Percentiles rank a stretch among this genome's conserved stretches.
These are phyloP conservation scores for Electrophaes corylata DNA, from an alignment of 2,888 invertebrate genomes.

Conservation along the genomic window DNA sequence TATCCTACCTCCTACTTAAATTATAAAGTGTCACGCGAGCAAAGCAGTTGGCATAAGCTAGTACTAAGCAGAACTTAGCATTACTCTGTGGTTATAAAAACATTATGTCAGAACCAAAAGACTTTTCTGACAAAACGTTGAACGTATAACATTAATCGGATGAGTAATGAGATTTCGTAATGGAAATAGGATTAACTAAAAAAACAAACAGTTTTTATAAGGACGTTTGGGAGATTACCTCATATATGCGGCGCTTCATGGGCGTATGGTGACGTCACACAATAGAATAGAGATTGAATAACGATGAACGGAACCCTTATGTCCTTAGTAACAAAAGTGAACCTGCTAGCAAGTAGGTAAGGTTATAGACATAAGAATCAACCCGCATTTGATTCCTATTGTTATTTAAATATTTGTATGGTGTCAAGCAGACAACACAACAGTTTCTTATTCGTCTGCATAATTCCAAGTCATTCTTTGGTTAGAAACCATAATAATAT, in stretches of 20 bases:
- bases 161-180: slow-evolving; percentile 58
- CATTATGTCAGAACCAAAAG: neutral
- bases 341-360: slow-evolving; percentile 52
- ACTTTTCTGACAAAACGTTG: slow-evolving; percentile 40
- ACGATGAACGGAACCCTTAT: slow-evolving; percentile 52
- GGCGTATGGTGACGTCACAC: slow-evolving; percentile 58
- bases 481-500: too few relatives aligned
- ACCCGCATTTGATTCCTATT: slow-evolving; percentile 19
- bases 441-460: neutral
- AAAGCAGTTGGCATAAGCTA: too few relatives aligned
- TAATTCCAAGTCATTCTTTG: too few relatives aligned
- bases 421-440: neutral
- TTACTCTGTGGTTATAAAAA: too few relatives aligned
- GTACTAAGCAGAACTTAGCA: too few relatives aligned
- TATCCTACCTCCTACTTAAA: too few relatives aligned
- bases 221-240: slow-evolving; percentile 61
- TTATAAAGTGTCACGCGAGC: too few relatives aligned
- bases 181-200: slow-evolving; percentile 50
- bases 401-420: slow-evolving; percentile 15
- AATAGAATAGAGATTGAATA: slow-evolving; percentile 52
- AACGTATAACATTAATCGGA: slow-evolving; percentile 47
- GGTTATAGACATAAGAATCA: slow-evolving; percentile 38
- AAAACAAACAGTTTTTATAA: slow-evolving; percentile 54
- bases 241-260: slow-evolving; percentile 60
- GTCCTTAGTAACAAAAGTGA: slow-evolving; percentile 56